phyloP scores from a whole-genome alignment of 2,888 invertebrate genomes.

The Acleris sparsana region DNA sequence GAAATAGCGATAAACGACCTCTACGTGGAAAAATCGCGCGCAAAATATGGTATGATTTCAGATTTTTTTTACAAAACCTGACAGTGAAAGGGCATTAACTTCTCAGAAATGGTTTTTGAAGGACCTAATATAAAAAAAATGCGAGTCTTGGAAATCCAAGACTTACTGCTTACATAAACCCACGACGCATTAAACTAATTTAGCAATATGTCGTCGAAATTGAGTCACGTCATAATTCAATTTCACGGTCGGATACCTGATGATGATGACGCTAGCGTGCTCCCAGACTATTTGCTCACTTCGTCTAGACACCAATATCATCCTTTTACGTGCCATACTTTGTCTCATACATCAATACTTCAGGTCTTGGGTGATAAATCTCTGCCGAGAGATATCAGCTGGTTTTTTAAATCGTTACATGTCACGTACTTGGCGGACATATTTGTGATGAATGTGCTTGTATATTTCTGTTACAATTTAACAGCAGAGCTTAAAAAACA shows the following conservation, averaged over 20 bases:
- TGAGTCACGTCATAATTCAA: constrained; percentile 13
- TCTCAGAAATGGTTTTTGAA: too few species aligned
- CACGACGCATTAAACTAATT: neutral
- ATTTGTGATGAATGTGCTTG: constrained; percentile 23
- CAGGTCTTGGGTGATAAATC: constrained; percentile 25
- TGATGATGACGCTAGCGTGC: constrained; percentile 28
- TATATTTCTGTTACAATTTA: neutral
- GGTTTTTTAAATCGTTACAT: constrained; percentile 16
- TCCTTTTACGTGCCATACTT: constrained; percentile 27
- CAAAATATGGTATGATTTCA: too few species aligned
- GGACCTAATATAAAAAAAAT: too few species aligned
- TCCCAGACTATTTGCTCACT: constrained; percentile 22
- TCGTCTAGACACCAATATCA: constrained; percentile 27
- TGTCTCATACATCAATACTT: constrained; percentile 27
- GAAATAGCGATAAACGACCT: too few species aligned
- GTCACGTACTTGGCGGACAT: neutral
- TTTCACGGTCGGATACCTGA: constrained; percentile 25
- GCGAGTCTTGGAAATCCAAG: too few species aligned
- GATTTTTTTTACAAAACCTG: too few species aligned
- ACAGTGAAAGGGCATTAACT: too few species aligned
- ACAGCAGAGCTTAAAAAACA: too few species aligned
- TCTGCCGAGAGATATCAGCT: constrained; percentile 1
- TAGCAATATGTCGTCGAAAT: neutral
- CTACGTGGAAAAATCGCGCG: too few species aligned
- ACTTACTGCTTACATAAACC: too few species aligned